Percentiles rank a stretch among this genome's conserved stretches.
Evolutionary conservation across 2,113 vertebrate species (phyloP).

Genomic region (Cervus canadensis): DNA sequence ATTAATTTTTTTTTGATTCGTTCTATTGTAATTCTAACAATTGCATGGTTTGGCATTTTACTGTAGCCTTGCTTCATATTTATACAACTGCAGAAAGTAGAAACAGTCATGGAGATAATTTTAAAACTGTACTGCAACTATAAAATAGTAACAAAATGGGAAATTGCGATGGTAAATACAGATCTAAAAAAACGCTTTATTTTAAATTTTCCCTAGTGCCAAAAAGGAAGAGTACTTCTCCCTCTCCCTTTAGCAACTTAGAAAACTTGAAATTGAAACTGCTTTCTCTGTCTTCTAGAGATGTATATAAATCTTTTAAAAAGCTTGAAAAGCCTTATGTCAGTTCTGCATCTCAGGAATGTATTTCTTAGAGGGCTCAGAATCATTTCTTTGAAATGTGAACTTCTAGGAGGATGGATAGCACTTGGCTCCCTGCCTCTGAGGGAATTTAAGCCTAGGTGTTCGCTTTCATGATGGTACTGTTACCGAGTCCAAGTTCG

Average conservation of each 20-base stretch:
- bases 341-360: neutral
- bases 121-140: neutral
- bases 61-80: neutral
- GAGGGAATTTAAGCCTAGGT: neutral
- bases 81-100: neutral
- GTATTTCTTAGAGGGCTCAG: neutral
- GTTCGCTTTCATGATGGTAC: neutral
- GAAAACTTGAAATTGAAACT: conserved; percentile 12
- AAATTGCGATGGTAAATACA: neutral
- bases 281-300: neutral
- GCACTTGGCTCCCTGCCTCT: neutral
- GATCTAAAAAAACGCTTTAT: neutral
- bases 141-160: neutral
- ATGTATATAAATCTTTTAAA: neutral
- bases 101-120: neutral
- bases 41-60: neutral
- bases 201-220: neutral
- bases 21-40: neutral
- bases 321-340: neutral
- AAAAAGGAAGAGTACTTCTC: neutral
- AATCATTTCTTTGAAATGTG: neutral
- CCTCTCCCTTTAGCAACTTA: neutral
- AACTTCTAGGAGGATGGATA: neutral
- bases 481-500: neutral
- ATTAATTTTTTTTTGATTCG: neutral